Evolutionary conservation across 1,140 invertebrate genomes (phyloP).

Genomic region (Copidosoma floridanum): DNA sequence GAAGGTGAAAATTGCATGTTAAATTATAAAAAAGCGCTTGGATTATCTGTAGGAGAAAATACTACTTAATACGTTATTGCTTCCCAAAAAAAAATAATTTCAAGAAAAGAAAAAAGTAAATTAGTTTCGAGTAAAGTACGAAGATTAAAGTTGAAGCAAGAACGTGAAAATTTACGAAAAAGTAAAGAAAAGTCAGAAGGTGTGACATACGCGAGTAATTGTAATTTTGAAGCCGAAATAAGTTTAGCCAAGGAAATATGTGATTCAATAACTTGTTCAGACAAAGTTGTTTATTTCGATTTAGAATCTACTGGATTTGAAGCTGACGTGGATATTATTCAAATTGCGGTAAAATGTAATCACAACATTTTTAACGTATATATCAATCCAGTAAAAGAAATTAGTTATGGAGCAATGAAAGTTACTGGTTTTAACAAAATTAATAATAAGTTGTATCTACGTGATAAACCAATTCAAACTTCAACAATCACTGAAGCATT

Average conservation of each 20-base stretch:
- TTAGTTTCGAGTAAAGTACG: neutral
- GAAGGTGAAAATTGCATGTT: conserved; percentile 6
- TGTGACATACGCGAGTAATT: neutral
- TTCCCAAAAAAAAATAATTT: neutral
- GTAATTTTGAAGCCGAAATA: neutral
- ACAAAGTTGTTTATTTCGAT: conserved; percentile 16
- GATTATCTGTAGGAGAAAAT: neutral
- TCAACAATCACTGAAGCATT: neutral
- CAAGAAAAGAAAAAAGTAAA: conserved; percentile 4
- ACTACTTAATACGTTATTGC: neutral
- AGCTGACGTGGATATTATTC: neutral
- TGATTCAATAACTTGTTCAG: neutral
- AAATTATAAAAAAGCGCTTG: neutral
- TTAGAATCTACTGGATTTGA: neutral
- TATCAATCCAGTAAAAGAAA: neutral
- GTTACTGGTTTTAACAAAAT: neutral
- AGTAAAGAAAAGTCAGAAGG: conserved; percentile 11
- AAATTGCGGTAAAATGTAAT: conserved; percentile 6
- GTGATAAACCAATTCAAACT: neutral
- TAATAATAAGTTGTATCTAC: neutral
- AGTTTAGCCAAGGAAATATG: neutral
- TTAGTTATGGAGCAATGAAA: neutral
- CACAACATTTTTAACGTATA: neutral
- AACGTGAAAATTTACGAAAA: conserved; percentile 7
- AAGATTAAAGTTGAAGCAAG: conserved; percentile 9